Evolutionary conservation across 2,797 vertebrate genomes (phyloP).

Genomic region (Ceryle rudis): DNA sequence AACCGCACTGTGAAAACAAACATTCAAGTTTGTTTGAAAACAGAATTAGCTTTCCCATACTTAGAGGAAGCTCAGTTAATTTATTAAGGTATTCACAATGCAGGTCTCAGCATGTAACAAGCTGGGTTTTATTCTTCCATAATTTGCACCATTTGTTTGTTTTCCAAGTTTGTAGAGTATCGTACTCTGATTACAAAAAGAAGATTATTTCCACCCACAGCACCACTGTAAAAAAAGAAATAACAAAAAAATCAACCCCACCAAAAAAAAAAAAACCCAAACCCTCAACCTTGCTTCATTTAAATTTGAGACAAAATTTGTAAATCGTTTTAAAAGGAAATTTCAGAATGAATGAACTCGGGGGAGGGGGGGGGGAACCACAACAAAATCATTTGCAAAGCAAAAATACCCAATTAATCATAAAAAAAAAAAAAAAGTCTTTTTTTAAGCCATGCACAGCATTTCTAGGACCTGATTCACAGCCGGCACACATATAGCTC

Average conservation of each 20-base stretch:
- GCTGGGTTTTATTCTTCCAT: slow-evolving; percentile 19
- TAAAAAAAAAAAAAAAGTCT: too few relatives aligned
- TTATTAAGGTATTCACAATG: slow-evolving; percentile 70
- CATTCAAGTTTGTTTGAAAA: slow-evolving; percentile 67
- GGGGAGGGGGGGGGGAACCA: rapidly evolving
- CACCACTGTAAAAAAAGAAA: background rate
- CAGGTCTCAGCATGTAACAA: slow-evolving; percentile 26
- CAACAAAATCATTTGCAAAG: background rate
- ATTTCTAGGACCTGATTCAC: too few relatives aligned
- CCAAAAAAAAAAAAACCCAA: background rate
- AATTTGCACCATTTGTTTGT: background rate
- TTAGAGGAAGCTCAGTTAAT: slow-evolving; percentile 53
- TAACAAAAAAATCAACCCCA: too few relatives aligned
- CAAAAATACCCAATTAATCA: background rate
- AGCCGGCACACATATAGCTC: background rate
- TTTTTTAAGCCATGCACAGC: background rate
- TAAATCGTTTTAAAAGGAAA: background rate
- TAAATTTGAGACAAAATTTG: background rate
- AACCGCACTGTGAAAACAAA: slow-evolving; percentile 45
- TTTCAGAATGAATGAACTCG: background rate
- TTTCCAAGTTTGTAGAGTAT: slow-evolving; percentile 18
- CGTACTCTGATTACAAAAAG: background rate
- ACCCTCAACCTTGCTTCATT: background rate
- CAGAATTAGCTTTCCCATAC: slow-evolving; percentile 66
- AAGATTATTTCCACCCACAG: background rate